These are phyloP conservation scores for Drosophila nr. perissopoda DNA, from an alignment of 2,888 invertebrate genomes.

Conservation along the genomic window DNA sequence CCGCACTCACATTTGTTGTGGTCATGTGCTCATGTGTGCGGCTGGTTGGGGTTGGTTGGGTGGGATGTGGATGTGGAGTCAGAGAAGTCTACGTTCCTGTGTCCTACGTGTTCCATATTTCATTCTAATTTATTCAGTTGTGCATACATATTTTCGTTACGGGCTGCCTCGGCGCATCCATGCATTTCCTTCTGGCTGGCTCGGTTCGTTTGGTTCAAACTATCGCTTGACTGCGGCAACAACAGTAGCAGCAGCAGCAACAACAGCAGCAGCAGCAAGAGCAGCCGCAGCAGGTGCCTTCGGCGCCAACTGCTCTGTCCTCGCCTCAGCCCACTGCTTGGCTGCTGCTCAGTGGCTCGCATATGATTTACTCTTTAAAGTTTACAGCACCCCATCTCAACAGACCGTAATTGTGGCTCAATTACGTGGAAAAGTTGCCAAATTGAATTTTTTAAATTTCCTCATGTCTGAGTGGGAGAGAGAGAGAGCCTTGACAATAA, in stretches of 20 bases:
- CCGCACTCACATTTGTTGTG: slow-evolving; percentile 62
- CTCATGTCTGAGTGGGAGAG: slow-evolving; percentile 45
- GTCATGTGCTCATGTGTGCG: slow-evolving; percentile 41
- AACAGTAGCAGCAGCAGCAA: slow-evolving; percentile 23
- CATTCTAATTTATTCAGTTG: slow-evolving; percentile 80
- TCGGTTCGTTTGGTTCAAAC: slow-evolving; percentile 78
- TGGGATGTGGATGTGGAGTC: slow-evolving; percentile 1
- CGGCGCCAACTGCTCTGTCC: slow-evolving; percentile 8
- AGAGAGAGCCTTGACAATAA: slow-evolving; percentile 56
- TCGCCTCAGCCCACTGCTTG: slow-evolving; percentile 5
- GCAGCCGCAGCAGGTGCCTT: slow-evolving; percentile 33
- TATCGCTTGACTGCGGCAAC: slow-evolving; percentile 73
- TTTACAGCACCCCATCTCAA: slow-evolving; percentile 43
- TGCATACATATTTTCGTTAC: slow-evolving; percentile 79
- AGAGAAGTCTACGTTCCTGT: slow-evolving; percentile 40
- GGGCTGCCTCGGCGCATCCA: slow-evolving; percentile 78
- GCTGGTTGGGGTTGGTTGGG: slow-evolving; percentile 13
- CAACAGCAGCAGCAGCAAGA: slow-evolving; percentile 26
- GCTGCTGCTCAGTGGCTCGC: slow-evolving; percentile 61
- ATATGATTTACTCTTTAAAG: slow-evolving; percentile 78
- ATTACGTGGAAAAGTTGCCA: slow-evolving; percentile 79
- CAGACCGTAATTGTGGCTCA: slow-evolving; percentile 75
- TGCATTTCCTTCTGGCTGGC: slow-evolving; percentile 78
- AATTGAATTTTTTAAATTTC: slow-evolving; percentile 79
- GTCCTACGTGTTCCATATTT: slow-evolving; percentile 78